Evolutionary conservation across 2,113 vertebrate species (phyloP).

Genomic region (Indicator indicator): DNA sequence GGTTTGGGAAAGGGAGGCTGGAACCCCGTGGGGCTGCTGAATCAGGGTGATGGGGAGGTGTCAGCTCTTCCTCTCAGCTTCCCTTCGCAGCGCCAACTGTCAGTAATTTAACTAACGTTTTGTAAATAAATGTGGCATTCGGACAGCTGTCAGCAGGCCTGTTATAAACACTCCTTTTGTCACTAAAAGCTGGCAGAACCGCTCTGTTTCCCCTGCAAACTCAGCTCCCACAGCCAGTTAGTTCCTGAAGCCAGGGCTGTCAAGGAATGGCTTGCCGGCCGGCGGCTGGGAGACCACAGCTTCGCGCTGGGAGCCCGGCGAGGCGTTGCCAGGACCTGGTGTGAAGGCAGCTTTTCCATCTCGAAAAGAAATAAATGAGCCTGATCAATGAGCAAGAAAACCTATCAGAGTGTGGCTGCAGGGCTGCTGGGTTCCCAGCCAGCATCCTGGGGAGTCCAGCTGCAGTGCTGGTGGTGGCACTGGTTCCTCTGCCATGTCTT

Average conservation of each 20-base stretch:
- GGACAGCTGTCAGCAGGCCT: conserved; percentile 79
- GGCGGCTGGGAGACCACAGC: not conserved
- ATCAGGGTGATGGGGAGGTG: conserved; percentile 18
- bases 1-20: not conserved
- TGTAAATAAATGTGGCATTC: conserved; percentile 80
- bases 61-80: conserved; percentile 71
- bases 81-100: conserved; percentile 72
- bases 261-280: not conserved
- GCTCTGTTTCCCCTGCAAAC: conserved; percentile 51
- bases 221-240: conserved; percentile 54
- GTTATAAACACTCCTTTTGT: conserved; percentile 77
- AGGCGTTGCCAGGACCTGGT: not conserved
- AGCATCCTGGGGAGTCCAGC: not conserved
- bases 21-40: not conserved
- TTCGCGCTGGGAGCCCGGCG: not conserved
- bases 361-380: not conserved
- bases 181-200: conserved; percentile 64
- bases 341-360: not conserved
- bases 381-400: not conserved
- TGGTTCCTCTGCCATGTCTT: not conserved
- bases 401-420: not conserved
- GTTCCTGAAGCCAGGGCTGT: conserved; percentile 37
- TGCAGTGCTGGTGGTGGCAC: not conserved
- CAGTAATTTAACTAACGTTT: conserved; percentile 80
- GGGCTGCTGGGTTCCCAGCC: not conserved